Evolutionary conservation across 2,113 vertebrate genomes (phyloP).

Genomic region (Guaruba guarouba): DNA sequence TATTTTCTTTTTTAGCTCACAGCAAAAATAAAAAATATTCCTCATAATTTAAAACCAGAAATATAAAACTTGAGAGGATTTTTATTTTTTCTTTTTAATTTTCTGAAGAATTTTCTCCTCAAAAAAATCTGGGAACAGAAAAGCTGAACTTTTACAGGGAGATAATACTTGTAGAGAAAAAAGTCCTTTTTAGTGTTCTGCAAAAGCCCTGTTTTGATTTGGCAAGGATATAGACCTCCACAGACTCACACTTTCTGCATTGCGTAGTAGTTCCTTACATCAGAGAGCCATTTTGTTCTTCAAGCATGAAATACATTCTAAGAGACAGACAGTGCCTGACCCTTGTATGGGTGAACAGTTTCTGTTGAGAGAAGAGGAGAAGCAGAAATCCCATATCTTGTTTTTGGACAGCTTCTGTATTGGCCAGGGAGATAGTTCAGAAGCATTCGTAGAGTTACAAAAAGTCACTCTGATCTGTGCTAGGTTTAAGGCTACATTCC

Average conservation of each 20-base stretch:
- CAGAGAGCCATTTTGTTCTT: neutral
- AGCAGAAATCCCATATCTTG: neutral
- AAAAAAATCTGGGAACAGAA: neutral
- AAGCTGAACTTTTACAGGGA: neutral
- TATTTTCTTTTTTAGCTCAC: neutral
- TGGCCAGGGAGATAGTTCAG: neutral
- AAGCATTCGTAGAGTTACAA: neutral
- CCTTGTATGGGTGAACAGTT: neutral
- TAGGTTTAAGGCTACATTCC: neutral
- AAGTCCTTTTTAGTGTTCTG: neutral
- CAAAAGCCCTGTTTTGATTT: neutral
- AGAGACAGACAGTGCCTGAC: neutral
- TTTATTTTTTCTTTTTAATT: neutral
- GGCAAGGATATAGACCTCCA: neutral
- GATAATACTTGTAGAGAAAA: neutral
- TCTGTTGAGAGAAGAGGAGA: neutral
- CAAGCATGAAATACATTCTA: neutral
- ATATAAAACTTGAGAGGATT: neutral
- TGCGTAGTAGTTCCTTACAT: neutral
- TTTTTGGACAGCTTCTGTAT: neutral
- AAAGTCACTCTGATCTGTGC: neutral
- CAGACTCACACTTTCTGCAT: neutral
- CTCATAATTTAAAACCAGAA: neutral
- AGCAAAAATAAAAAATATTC: neutral
- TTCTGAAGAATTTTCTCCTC: neutral